A percentile compares a stretch with the other conserved stretches of the same genome.
Evolutionary conservation across 2,113 vertebrate genomes (phyloP).

Genomic region (Entomyzon cyanotis): DNA sequence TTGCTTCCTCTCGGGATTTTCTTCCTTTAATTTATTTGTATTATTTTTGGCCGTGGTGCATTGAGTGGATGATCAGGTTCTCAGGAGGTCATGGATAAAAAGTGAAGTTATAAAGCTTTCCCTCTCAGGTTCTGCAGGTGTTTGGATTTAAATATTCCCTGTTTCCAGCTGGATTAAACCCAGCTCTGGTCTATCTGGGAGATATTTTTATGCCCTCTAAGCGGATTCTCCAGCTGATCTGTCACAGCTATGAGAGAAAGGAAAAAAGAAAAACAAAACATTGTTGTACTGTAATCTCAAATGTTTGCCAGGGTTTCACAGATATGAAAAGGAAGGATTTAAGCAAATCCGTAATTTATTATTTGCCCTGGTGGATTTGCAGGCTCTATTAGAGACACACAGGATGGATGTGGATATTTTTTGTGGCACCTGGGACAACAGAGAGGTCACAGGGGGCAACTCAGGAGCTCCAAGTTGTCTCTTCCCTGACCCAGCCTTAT

Average conservation of each 20-base stretch:
- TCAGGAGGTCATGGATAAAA: background rate
- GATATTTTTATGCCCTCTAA: background rate
- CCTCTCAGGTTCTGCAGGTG: background rate
- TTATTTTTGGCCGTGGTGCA: background rate
- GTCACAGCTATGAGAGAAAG: background rate
- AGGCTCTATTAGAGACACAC: background rate
- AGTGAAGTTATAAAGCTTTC: background rate
- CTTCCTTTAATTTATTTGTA: background rate
- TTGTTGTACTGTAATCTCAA: background rate
- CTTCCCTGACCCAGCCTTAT: background rate
- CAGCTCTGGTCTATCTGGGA: background rate
- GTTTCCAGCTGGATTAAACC: background rate
- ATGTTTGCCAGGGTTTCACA: background rate
- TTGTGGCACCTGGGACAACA: background rate
- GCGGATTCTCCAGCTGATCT: background rate
- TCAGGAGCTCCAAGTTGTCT: background rate
- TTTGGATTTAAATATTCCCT: background rate
- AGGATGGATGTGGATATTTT: background rate
- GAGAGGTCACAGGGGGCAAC: background rate
- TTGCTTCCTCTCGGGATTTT: background rate
- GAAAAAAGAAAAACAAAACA: background rate
- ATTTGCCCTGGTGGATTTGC: background rate
- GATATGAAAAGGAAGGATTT: background rate
- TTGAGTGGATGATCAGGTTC: background rate
- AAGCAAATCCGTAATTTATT: background rate